Evolutionary conservation across 2,797 vertebrate genomes (phyloP).

Genomic region (Alexandromys oeconomus): DNA sequence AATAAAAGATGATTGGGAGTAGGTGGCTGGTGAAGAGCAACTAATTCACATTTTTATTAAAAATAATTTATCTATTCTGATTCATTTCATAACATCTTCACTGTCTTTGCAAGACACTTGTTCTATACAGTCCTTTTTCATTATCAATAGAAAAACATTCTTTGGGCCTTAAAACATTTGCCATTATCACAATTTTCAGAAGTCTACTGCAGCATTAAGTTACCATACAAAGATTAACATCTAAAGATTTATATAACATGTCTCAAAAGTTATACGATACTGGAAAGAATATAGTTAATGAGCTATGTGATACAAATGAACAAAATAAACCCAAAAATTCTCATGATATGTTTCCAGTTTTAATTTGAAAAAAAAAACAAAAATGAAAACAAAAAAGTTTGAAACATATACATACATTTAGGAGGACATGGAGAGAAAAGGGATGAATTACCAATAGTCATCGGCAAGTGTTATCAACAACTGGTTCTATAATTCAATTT

Average conservation of each 20-base stretch:
- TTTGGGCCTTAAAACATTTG: constrained; percentile 71
- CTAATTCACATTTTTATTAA: constrained; percentile 68
- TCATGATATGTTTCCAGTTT: constrained; percentile 80
- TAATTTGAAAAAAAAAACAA: constrained; percentile 79
- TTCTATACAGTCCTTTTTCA: constrained; percentile 61
- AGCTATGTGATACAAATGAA: constrained; percentile 53
- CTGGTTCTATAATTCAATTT: constrained; percentile 66
- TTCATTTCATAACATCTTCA: constrained; percentile 67
- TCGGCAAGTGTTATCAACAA: constrained; percentile 58
- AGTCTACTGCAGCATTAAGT: constrained; percentile 64
- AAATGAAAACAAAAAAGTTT: constrained; percentile 55
- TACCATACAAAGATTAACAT: constrained; percentile 71
- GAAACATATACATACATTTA: constrained; percentile 78
- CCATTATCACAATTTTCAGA: constrained; percentile 69
- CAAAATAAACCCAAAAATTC: constrained; percentile 48
- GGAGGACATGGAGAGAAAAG: constrained; percentile 41
- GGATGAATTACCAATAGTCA: constrained; percentile 60
- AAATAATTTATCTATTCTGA: constrained; percentile 76
- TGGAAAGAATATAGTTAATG: constrained; percentile 70
- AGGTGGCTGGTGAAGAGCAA: neutral
- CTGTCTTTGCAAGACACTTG: constrained; percentile 63
- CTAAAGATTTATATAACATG: constrained; percentile 68
- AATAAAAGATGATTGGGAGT: neutral
- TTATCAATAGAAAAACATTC: constrained; percentile 71
- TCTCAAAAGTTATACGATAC: constrained; percentile 69